Evolutionary conservation across 2,797 vertebrate species (phyloP).

Genomic region (Fistularia commersonii): DNA sequence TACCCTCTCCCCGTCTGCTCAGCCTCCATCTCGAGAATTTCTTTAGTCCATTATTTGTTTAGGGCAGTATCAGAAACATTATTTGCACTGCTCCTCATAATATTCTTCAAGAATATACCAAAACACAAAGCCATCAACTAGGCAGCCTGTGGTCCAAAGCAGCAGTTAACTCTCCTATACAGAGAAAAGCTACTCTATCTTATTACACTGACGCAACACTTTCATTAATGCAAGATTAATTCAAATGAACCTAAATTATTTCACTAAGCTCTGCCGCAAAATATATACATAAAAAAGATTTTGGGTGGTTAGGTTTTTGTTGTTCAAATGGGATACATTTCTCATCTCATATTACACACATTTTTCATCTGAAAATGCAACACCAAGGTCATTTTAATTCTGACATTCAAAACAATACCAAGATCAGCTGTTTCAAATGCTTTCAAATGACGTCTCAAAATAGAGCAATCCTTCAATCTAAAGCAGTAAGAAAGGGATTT

Average conservation of each 20-base stretch:
- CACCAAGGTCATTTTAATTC: not conserved
- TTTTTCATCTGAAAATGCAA: not conserved
- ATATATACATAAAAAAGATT: not conserved
- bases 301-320: too few relatives aligned
- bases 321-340: too few relatives aligned
- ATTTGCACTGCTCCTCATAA: slow-evolving; percentile 42
- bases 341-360: not conserved
- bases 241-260: slow-evolving; percentile 1
- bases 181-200: slow-evolving; percentile 9
- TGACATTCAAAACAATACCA: not conserved
- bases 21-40: slow-evolving; percentile 62
- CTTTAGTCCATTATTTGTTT: slow-evolving; percentile 58
- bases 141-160: slow-evolving; percentile 5
- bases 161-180: slow-evolving; percentile 4
- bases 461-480: not conserved
- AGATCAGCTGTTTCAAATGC: too few relatives aligned
- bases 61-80: slow-evolving; percentile 50
- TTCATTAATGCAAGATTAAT: not conserved
- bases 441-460: not conserved
- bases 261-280: slow-evolving; percentile 1
- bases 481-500: not conserved
- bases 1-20: slow-evolving; percentile 51
- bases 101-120: slow-evolving; percentile 41
- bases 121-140: slow-evolving; percentile 15
- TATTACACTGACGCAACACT: slow-evolving; percentile 9